phyloP scores from a whole-genome alignment of 2,113 vertebrate genomes.

The Alligator sinensis region DNA sequence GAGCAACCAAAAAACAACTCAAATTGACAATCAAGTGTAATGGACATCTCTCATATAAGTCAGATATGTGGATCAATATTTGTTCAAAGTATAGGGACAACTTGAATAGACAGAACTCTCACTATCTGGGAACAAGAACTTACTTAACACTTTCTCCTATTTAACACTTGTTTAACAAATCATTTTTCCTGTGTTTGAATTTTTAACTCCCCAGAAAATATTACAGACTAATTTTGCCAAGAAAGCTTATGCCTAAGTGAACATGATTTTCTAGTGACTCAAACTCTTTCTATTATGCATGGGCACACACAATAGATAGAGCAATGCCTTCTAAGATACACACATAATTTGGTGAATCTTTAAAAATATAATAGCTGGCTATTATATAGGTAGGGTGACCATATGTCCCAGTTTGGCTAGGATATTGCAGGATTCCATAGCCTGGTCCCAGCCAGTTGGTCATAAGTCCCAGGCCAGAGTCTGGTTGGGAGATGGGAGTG shows the following conservation, averaged over 20 bases:
- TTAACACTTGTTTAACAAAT: background rate
- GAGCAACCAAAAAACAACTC: constrained; percentile 17
- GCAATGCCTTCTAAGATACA: background rate
- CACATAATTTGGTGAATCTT: background rate
- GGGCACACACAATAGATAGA: background rate
- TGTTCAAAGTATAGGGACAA: background rate
- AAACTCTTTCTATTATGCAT: background rate
- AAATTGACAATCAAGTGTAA: background rate
- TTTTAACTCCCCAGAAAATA: background rate
- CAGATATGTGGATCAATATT: background rate
- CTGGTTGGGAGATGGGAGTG: no score
- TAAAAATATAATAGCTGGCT: background rate
- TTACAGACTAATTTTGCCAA: background rate
- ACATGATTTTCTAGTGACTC: background rate
- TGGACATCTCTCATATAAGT: background rate
- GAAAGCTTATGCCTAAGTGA: no score
- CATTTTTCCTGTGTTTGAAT: background rate
- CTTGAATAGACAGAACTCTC: background rate
- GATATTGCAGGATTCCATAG: no score
- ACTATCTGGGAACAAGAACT: background rate
- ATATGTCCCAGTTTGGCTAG: no score
- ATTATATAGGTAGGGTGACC: no score
- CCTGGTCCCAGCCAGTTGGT: no score
- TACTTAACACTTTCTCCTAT: background rate
- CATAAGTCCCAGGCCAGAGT: no score